Evolutionary conservation across 2,113 vertebrate genomes (phyloP).

Genomic region (Paramisgurnus dabryanus): DNA sequence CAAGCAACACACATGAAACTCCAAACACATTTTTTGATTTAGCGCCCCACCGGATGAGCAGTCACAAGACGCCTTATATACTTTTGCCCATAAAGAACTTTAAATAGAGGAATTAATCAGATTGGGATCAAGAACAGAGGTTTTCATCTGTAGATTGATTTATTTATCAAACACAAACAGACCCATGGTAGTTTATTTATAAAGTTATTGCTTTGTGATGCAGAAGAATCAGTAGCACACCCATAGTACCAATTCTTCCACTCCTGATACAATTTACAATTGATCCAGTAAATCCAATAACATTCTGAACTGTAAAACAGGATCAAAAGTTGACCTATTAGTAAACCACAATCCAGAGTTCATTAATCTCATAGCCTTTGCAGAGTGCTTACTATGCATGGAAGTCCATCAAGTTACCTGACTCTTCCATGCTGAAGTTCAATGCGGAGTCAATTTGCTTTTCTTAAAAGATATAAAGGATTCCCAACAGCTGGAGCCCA

Average conservation of each 20-base stretch:
- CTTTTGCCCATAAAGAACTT: no score
- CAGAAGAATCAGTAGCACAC: no score
- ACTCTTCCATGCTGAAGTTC: slow-evolving; percentile 11
- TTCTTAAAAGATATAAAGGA: slow-evolving; percentile 67
- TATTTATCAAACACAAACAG: background rate
- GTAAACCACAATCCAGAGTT: background rate
- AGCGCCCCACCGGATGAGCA: no score
- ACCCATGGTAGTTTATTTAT: background rate
- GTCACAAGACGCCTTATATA: no score
- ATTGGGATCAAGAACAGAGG: background rate
- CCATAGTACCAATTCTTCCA: background rate
- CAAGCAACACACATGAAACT: no score
- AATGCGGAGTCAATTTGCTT: slow-evolving; percentile 37
- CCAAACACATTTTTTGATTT: no score
- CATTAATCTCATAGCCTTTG: slow-evolving; percentile 3
- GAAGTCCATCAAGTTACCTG: slow-evolving; percentile 26
- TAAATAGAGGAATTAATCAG: background rate
- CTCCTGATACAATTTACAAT: slow-evolving; percentile 2
- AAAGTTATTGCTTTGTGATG: no score
- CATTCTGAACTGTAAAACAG: slow-evolving; percentile 1
- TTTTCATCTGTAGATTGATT: no score
- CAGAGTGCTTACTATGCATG: slow-evolving; percentile 3
- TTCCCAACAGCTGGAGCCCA: slow-evolving; percentile 66
- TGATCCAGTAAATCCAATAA: slow-evolving; percentile 1
- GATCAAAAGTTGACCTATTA: slow-evolving; percentile 16